Percentiles rank a stretch among this genome's conserved stretches.
phyloP scores from a whole-genome alignment of 1,140 invertebrate genomes.

The Pogonus chalceus region DNA sequence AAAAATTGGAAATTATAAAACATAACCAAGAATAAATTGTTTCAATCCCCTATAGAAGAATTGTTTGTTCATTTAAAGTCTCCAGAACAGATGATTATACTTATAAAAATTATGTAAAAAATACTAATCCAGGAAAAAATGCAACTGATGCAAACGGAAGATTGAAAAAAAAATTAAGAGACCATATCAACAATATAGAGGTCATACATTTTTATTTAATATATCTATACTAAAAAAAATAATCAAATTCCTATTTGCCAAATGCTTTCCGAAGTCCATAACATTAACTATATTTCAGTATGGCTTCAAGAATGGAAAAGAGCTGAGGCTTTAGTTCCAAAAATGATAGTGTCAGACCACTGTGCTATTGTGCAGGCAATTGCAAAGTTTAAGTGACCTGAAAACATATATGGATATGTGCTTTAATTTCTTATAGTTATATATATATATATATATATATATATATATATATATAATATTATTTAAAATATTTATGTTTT shows the following conservation, averaged over 20 bases:
- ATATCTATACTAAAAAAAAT: not conserved
- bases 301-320: not conserved
- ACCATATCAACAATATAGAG: not conserved
- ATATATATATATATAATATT: too few species aligned
- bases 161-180: not conserved
- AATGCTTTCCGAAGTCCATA: not conserved
- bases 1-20: not conserved
- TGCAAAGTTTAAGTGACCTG: not conserved
- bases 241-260: not conserved
- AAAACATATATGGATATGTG: not conserved
- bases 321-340: not conserved
- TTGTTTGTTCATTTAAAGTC: not conserved
- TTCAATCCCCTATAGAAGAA: not conserved
- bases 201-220: not conserved
- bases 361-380: not conserved
- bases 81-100: not conserved
- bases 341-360: not conserved
- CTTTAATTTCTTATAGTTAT: too few species aligned
- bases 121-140: not conserved
- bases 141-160: not conserved
- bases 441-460: too few species aligned
- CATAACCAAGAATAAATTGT: not conserved
- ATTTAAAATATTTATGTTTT: too few species aligned
- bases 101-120: not conserved
- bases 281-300: not conserved